phyloP scores from a whole-genome alignment of 2,113 vertebrate species.

The Malurus elegans region DNA sequence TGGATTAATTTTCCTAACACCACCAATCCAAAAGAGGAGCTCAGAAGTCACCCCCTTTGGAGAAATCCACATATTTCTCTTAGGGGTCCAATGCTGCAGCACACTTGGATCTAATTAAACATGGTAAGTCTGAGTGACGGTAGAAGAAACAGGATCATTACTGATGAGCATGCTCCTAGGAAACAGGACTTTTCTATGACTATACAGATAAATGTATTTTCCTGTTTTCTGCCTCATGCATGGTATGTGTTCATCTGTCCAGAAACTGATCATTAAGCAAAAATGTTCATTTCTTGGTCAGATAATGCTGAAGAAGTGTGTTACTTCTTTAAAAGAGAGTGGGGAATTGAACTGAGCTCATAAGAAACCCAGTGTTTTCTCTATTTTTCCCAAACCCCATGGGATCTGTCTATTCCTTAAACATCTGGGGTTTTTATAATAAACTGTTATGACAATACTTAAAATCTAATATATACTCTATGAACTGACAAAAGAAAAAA shows the following conservation, averaged over 20 bases:
- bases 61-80: background rate
- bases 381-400: background rate
- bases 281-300: slow-evolving; percentile 24
- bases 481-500: background rate
- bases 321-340: slow-evolving; percentile 33
- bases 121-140: background rate
- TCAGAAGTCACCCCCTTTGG: background rate
- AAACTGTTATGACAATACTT: slow-evolving; percentile 28
- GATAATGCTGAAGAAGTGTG: slow-evolving; percentile 1
- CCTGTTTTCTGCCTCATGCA: background rate
- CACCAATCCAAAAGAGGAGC: background rate
- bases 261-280: slow-evolving; percentile 38
- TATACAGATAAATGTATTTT: background rate
- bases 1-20: too few relatives aligned
- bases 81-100: background rate
- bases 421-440: background rate
- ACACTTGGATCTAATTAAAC: background rate
- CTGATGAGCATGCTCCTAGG: background rate
- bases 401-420: background rate
- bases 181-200: background rate
- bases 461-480: background rate
- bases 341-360: slow-evolving; percentile 3
- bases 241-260: background rate
- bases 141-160: background rate
- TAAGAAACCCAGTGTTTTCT: slow-evolving; percentile 2